Percentiles rank a stretch among this genome's conserved stretches.
phyloP scores from a whole-genome alignment of 2,113 vertebrate genomes.

The Alethe castanea region DNA sequence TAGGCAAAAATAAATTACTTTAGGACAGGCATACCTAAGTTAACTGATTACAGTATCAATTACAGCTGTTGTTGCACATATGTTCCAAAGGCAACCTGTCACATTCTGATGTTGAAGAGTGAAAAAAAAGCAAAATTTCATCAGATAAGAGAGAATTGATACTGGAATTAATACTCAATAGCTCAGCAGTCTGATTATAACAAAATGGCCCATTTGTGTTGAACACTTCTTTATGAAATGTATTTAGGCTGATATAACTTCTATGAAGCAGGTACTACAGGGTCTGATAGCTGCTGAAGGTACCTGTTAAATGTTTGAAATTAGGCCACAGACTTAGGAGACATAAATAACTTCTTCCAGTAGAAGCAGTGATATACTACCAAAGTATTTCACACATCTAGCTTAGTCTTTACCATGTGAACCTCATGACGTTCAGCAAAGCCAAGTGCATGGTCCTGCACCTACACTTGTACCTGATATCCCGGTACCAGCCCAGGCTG shows the following conservation, averaged over 20 bases:
- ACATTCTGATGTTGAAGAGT: background rate
- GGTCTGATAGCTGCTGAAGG: background rate
- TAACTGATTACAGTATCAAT: background rate
- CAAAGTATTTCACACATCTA: background rate
- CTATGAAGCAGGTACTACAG: background rate
- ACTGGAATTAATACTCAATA: background rate
- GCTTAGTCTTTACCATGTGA: background rate
- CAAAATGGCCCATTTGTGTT: background rate
- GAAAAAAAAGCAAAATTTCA: background rate
- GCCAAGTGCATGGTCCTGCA: background rate
- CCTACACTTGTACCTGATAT: background rate
- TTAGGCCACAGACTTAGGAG: background rate
- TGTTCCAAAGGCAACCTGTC: background rate
- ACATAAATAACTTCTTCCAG: background rate
- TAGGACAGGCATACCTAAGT: background rate
- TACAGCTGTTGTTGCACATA: background rate
- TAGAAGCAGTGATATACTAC: background rate
- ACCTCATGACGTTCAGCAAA: background rate
- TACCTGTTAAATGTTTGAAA: background rate
- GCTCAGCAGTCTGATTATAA: background rate
- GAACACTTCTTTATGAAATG: background rate
- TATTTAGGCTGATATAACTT: background rate
- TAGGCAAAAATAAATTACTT: background rate
- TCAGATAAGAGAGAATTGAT: background rate
- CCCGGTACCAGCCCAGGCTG: accelerated